A percentile compares a stretch with the other conserved stretches of the same genome.
Conservation (phyloP, 2,888 invertebrate species). For the Tetragonula carbonaria region DNA sequence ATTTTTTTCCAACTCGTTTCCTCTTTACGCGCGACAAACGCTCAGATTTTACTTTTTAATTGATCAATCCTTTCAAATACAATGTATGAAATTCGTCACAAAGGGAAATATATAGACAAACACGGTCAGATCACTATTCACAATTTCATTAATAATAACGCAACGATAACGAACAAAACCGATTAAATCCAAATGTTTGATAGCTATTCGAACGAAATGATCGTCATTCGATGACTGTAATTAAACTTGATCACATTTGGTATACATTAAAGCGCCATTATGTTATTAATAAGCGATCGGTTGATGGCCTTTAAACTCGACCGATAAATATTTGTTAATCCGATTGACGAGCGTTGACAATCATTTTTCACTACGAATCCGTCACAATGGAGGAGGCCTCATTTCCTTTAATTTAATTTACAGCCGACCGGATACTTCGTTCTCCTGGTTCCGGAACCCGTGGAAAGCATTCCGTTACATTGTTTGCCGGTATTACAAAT, state of each 20-base stretch:
- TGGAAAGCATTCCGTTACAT: conserved; percentile 84
- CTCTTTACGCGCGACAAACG: background rate
- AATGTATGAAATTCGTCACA: background rate
- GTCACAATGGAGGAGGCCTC: background rate
- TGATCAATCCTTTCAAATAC: no score
- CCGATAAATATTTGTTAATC: background rate
- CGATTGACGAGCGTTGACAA: background rate
- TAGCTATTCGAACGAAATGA: background rate
- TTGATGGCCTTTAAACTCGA: background rate
- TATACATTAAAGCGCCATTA: conserved; percentile 10
- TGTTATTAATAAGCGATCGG: conserved; percentile 9
- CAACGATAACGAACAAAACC: background rate
- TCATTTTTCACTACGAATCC: background rate
- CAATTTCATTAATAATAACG: background rate
- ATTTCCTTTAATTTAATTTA: conserved; percentile 74
- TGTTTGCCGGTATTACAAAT: conserved; percentile 82
- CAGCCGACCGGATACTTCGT: conserved; percentile 88
- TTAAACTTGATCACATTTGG: conserved; percentile 22
- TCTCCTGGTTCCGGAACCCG: conserved; percentile 86
- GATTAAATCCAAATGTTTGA: background rate
- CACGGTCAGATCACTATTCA: background rate
- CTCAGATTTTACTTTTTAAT: background rate
- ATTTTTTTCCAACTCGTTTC: background rate
- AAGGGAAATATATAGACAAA: background rate
- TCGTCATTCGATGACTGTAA: conserved; percentile 19